Base-by-base conservation (phyloP, 2,888 invertebrate genomes). In the Nymphalis urticae region DNA sequence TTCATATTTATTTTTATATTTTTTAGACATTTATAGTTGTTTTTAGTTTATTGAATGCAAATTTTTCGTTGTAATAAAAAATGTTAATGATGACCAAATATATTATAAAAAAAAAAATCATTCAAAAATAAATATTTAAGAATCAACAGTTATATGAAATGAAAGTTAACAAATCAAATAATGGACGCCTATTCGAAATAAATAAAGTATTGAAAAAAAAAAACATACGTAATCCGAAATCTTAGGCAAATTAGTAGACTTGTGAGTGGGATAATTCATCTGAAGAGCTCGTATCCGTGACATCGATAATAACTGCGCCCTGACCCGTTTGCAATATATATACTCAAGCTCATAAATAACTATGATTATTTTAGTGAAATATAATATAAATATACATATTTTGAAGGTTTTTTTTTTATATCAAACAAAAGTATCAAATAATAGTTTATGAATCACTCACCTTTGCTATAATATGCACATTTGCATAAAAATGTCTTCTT, bases 291-390 rank as follows among this genome's bases (percentile, higher is more conserved):
- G 65, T 48, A 78, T 80, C 87, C 90, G 85, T 89, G 87, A 85
- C 90, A 90, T 90, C 88, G 83, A 81, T 90, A 89, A 90, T 90
- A 85, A 82, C 81, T 76, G 78, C 80, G 80, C 84, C 84, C 85
- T 89, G 89, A 88, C 89, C 89, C 80, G 77, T 79, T 81, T 78
- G 76, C 47, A 56, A 68, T 79, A 77, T 69, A 58, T 58, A 58
- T 42, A 36, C 59, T 71, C 72, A 69, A 24, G 66, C n/a, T 63
- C 67, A 64, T n/a, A 67, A 67, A 42, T 66, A 42, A 19, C 8
- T 51, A 51, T 19, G 19, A 51, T 10, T 21, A 19, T 19, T 54
- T 16, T 17, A 27, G 16, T 54, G 16, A 5, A 54, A 19, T 19
- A 53, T 53, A 21, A 10, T 7, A 17, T 0, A 50, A 7, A 50